A percentile compares a stretch with the other conserved stretches of the same genome.
Evolutionary conservation across 2,888 invertebrate species (phyloP).

Genomic region (Loripinus fragilis): DNA sequence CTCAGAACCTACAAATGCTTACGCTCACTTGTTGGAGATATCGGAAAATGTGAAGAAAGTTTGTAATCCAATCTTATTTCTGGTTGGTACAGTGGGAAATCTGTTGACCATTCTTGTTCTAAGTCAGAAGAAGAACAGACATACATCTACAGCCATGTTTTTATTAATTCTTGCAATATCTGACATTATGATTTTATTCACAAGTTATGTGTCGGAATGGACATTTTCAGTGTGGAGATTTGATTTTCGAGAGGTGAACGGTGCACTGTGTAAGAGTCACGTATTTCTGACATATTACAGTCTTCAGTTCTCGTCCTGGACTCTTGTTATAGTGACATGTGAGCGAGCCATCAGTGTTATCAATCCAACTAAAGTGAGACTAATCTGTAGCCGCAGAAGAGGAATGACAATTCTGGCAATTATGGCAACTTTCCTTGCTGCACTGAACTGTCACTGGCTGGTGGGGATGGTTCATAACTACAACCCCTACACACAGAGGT

Average conservation of each 20-base stretch:
- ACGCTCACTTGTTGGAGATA: background rate
- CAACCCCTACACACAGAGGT: background rate
- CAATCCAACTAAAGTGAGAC: constrained; percentile 36
- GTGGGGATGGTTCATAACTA: background rate
- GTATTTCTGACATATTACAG: constrained; percentile 11
- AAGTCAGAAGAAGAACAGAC: background rate
- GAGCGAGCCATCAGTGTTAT: constrained; percentile 39
- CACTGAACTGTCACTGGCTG: background rate
- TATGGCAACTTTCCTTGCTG: background rate
- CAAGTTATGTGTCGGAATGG: background rate
- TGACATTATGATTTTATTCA: background rate
- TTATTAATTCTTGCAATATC: background rate
- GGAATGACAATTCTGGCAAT: background rate
- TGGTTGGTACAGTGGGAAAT: background rate
- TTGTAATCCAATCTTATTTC: background rate
- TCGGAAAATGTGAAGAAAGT: background rate
- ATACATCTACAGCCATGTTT: background rate
- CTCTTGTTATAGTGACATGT: constrained; percentile 40
- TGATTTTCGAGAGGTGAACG: constrained; percentile 2
- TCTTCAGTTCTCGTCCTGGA: constrained; percentile 35
- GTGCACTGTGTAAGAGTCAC: background rate
- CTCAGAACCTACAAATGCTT: background rate
- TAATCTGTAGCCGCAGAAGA: constrained; percentile 28
- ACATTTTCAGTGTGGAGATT: background rate
- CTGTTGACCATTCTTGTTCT: background rate